Evolutionary conservation across 2,797 vertebrate species (phyloP), one percentile per base, ranked within the genome.

Genomic region (Enteromius fasciolatus): DNA sequence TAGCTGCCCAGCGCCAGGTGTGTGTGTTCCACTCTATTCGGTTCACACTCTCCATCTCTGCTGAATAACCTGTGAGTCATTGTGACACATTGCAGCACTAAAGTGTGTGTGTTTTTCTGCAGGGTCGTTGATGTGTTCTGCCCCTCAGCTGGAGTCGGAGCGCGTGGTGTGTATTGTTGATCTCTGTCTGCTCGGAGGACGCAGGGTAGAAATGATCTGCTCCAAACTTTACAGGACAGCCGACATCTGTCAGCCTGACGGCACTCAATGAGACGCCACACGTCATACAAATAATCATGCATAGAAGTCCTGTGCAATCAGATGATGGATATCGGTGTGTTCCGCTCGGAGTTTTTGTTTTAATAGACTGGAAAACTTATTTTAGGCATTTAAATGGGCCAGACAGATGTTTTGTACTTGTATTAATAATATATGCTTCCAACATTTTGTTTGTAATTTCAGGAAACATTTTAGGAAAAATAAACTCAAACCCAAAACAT

Each of bases 101-200:
- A 52, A 18, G 9, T 54, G 1, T 44, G 0, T 57, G 52, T 18
- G 10, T 73, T 11, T 76, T 76, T 46, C 83, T 92, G 23, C 91
- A 98, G 97, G 89, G 92, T 95, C 95, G 75, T 86, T 95, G 86
- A 61, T 97, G 84, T 91, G 85, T 86, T 95, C 95, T 3, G 94
- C 93, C 0, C 67, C 84, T 64, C 93, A 95, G 46, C 90, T 97
- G 44, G 95, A 96, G 72, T 93, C 91, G 63, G 86, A 86, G 3
- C 94, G 93, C 1, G 89, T 98, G 5, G 88, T 98, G 85, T 96
- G 95, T 83, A 86, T 98, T 88, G 89, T 99, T 90, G 96, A 98
- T 84, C 76, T 97, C 74, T 98, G 95, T 90, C 94, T 94, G 89
- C 92, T 99, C 79, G 95, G 94, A 52, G 94, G 93, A 81, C 90